These are phyloP conservation scores for Centruroides sculpturatus DNA, from an alignment of 1,140 invertebrate species.

Conservation along the genomic window DNA sequence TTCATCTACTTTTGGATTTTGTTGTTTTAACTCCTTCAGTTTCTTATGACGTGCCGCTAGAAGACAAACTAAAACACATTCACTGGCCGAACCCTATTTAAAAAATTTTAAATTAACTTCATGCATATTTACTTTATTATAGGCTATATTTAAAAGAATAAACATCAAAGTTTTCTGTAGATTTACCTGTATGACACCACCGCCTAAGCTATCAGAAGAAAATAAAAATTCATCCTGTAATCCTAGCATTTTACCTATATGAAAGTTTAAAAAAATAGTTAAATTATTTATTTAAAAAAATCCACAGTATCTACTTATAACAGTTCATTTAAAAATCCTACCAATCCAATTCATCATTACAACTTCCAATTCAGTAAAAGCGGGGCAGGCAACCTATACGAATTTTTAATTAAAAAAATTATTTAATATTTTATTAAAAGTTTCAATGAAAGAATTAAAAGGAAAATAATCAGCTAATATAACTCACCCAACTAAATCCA, in stretches of 20 bases:
- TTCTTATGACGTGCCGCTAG: conserved; percentile 54
- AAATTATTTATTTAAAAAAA: no score
- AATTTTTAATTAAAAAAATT: background rate
- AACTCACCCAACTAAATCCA: conserved; percentile 86
- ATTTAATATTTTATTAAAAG: background rate
- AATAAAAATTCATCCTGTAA: conserved; percentile 38
- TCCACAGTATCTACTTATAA: no score
- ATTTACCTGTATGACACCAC: conserved; percentile 41
- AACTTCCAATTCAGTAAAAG: conserved; percentile 36
- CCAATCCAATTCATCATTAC: conserved; percentile 38
- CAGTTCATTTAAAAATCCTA: background rate
- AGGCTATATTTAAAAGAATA: background rate
- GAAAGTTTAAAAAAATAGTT: no score
- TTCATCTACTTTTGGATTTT: background rate
- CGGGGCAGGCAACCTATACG: conserved; percentile 31
- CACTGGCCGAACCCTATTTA: conserved; percentile 83
- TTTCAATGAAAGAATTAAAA: background rate
- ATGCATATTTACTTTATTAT: background rate
- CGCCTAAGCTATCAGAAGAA: conserved; percentile 28
- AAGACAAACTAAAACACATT: conserved; percentile 87
- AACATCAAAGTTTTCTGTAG: background rate
- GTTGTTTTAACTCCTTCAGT: background rate
- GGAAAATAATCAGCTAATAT: background rate
- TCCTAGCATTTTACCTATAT: conserved; percentile 35
- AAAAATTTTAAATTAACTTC: background rate